A percentile compares a stretch with the other conserved stretches of the same genome.
phyloP scores from a whole-genome alignment of 1,140 invertebrate species.

The Bombus confusus region DNA sequence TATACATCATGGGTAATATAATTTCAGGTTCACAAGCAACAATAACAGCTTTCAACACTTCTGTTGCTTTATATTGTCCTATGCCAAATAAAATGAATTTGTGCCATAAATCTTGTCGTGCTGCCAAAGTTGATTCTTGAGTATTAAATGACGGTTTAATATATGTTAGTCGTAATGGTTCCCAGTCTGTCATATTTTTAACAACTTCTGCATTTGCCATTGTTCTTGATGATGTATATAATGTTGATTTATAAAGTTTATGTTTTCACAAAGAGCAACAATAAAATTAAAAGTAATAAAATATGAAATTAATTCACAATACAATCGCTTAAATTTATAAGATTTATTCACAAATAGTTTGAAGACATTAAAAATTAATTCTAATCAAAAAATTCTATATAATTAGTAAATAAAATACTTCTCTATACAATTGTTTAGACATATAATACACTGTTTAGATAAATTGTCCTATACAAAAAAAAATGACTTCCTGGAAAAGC shows the following conservation, averaged over 20 bases:
- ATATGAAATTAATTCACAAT: not conserved
- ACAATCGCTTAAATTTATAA: not conserved
- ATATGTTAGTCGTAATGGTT: conserved; percentile 74
- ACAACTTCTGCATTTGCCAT: conserved; percentile 27
- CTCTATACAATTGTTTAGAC: not conserved
- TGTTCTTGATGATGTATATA: not conserved
- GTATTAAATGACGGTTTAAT: conserved; percentile 71
- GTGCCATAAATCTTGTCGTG: conserved; percentile 77
- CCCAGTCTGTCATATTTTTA: conserved; percentile 29
- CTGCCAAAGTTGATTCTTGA: conserved; percentile 69
- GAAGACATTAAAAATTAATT: not conserved
- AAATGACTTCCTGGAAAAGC: not conserved
- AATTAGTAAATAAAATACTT: not conserved
- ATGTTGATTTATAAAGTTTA: not conserved
- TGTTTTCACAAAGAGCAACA: not conserved
- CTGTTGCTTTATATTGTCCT: conserved; percentile 59
- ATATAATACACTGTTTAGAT: not conserved
- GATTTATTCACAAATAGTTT: not conserved
- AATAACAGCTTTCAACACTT: conserved; percentile 71
- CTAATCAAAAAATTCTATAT: not conserved
- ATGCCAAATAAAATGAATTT: conserved; percentile 79
- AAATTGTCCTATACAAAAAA: not conserved
- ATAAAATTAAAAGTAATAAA: not conserved
- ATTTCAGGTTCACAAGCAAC: conserved; percentile 71
- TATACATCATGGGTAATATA: conserved; percentile 75